Evolutionary conservation across 2,113 vertebrate genomes (phyloP), one percentile per base, ranked within the genome.

Genomic region (Nesogale talazaci): DNA sequence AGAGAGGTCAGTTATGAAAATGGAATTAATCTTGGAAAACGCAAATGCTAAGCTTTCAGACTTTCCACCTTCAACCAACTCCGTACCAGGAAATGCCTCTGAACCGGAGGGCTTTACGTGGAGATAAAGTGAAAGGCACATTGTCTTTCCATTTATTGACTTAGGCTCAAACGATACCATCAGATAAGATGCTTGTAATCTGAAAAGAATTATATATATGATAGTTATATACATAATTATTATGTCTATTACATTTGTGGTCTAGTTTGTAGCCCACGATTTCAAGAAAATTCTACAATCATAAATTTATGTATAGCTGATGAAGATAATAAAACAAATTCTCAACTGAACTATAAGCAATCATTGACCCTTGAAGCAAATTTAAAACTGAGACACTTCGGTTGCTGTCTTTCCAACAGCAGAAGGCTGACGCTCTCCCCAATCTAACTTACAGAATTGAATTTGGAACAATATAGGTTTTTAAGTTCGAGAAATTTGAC

Each of bases 81-180:
- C 6, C 29, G 1, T 59, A 59, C 52, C 22, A 80, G 19, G 2
- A 65, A 29, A 80, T 1, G 19, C 3, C 38, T 83, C 8, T 63
- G 57, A 70, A 76, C 1, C 10, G 12, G 0, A 31, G 6, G 67
- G 0, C 1, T 56, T 14, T 36, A 6, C 65, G 3, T 2, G 34
- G 19, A 14, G 9, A 42, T 40, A 3, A 27, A 59, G 52, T 40
- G 17, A 2, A 59, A 93, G 74, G 19, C 1, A 78, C 12, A 9
- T 65, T 36, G 11, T 22, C 12, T 57, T 40, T 42, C n/a, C 89
- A 86, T 63, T 27, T 57, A 72, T 5, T 67, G 36, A 69, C 3
- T 52, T 76, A 86, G 77, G 20, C 0, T 6, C 52, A 72, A 72
- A 52, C 72, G 19, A 10, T 0, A 70, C 46, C 22, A 16, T 1